Percentiles rank a stretch among this genome's conserved stretches.
phyloP scores from a whole-genome alignment of 2,888 invertebrate species.

The Yponomeuta plumbellus region DNA sequence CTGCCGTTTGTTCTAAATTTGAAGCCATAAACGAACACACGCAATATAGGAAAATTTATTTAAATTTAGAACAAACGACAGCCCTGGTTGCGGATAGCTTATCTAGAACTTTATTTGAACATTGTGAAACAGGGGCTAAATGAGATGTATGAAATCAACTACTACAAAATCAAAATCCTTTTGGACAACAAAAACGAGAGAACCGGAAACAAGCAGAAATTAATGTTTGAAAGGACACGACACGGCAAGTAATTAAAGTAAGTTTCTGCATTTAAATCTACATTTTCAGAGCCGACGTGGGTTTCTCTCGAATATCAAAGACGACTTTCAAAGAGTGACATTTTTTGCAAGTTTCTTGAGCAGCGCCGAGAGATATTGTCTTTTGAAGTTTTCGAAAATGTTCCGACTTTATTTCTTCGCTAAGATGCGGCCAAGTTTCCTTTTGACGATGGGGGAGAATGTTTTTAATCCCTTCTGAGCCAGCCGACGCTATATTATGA shows the following conservation, averaged over 20 bases:
- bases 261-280: background rate
- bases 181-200: too few relatives aligned
- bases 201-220: too few relatives aligned
- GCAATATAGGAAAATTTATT: too few relatives aligned
- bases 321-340: background rate
- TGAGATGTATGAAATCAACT: too few relatives aligned
- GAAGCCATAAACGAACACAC: too few relatives aligned
- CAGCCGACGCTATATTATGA: background rate
- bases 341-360: background rate
- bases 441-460: background rate
- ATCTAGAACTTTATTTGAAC: too few relatives aligned
- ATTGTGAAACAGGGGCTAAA: too few relatives aligned
- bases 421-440: background rate
- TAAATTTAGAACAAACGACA: too few relatives aligned
- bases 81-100: too few relatives aligned
- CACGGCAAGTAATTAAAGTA: background rate
- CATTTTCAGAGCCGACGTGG: background rate
- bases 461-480: background rate
- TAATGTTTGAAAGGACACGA: too few relatives aligned
- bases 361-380: background rate
- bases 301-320: background rate
- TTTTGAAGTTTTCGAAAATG: conserved; percentile 5
- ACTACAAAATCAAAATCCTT: too few relatives aligned
- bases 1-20: too few relatives aligned
- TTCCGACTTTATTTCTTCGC: background rate